These are phyloP conservation scores for Phataginus tetradactyla DNA, from an alignment of 2,797 vertebrate species.

Conservation along the genomic window DNA sequence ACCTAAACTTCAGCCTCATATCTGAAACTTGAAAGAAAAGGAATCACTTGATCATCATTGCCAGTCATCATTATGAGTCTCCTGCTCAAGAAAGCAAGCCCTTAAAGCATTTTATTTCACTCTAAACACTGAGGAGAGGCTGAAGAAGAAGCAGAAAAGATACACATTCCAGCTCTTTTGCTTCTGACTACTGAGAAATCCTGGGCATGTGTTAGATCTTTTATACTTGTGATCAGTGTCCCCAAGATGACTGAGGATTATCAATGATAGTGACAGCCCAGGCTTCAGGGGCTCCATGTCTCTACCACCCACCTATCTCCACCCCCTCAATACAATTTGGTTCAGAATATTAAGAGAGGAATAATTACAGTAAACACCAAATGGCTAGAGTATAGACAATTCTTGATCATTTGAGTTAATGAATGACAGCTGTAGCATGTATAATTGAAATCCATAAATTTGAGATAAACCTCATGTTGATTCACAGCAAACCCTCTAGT, in stretches of 20 bases:
- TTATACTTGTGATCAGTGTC: not conserved
- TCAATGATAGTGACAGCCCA: not conserved
- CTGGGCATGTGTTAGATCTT: not conserved
- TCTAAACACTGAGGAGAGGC: not conserved
- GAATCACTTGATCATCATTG: not conserved
- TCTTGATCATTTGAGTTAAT: slow-evolving; percentile 51
- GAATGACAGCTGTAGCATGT: slow-evolving; percentile 38
- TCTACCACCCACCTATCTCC: not conserved
- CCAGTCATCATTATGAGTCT: not conserved
- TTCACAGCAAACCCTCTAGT: slow-evolving; percentile 10
- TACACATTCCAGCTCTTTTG: not conserved
- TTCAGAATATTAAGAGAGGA: slow-evolving; percentile 29
- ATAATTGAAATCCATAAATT: slow-evolving; percentile 31
- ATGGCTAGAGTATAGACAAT: slow-evolving; percentile 45
- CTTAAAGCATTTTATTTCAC: slow-evolving; percentile 1
- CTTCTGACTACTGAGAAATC: slow-evolving; percentile 20
- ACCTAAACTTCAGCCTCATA: not conserved
- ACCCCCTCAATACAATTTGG: not conserved
- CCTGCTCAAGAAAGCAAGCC: not conserved
- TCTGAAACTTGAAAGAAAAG: slow-evolving; percentile 8
- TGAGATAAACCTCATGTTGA: not conserved
- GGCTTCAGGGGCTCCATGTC: not conserved
- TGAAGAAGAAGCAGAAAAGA: not conserved
- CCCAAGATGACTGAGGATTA: not conserved
- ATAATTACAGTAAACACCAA: slow-evolving; percentile 54